Evolutionary conservation across 2,113 vertebrate genomes (phyloP), one percentile per base, ranked within the genome.

Genomic region (Chlorocebus sabaeus): DNA sequence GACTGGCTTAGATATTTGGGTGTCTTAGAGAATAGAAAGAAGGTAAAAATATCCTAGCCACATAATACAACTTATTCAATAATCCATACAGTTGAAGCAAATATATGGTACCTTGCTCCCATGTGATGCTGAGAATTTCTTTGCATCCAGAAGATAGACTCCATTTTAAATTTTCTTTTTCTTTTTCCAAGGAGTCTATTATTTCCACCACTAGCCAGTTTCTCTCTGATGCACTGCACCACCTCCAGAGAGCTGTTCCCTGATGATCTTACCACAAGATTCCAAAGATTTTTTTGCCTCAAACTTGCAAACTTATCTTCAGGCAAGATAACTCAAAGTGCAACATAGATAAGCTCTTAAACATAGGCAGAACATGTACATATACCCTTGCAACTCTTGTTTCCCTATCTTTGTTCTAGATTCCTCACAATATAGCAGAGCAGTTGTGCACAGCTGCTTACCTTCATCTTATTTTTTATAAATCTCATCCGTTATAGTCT

Each of bases 321-420:
- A 81, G 55, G 30, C 43, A 86, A 89, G 40, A 25, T 57, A 50
- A 70, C 27, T n/a, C 55, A 57, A 85, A 87, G 35, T 55, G 22
- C 18, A 40, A 38, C n/a, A 35, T 0, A 20, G 43, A 20, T 30
- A 43, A 59, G n/a, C 32, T 83, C 48, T 52, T 64, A 5, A 61
- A 35, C 20, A 11, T 1, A 18, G 48, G 61, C 43, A n/a, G 70
- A 80, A 8, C 23, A 10, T 57, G 64, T 35, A 17, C 25, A 30
- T 8, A 1, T 52, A 1, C 9, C 18, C 23, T 50, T 45, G 6
- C 9, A 50, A 45, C 27, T 30, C n/a, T 1, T 40, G 1, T 61
- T 43, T 75, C 22, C 10, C 38, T 25, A 14, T 38, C 32, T 48
- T 64, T 17, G 20, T 43, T 45, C 30, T 45, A 5, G 76, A 89